A percentile compares a stretch with the other conserved stretches of the same genome.
Evolutionary conservation across 1,140 invertebrate species (phyloP).

Genomic region (Halesus radiatus): DNA sequence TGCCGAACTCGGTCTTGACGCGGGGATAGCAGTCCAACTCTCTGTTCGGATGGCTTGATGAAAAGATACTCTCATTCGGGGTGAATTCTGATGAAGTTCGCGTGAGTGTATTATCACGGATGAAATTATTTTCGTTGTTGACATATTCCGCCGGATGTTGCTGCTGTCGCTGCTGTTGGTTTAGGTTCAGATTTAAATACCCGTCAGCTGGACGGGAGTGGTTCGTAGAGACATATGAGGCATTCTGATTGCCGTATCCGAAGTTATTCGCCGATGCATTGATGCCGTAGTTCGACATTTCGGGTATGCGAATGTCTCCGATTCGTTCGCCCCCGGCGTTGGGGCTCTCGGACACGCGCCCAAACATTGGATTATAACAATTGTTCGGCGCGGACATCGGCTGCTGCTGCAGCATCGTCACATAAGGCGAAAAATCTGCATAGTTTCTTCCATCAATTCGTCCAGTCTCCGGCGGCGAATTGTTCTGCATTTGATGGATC

Average conservation of each 20-base stretch:
- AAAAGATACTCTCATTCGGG: background rate
- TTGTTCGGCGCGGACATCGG: background rate
- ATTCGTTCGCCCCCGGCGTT: background rate
- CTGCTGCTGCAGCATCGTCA: slow-evolving; percentile 22
- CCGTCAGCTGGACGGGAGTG: background rate
- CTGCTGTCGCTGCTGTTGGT: background rate
- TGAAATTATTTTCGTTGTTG: background rate
- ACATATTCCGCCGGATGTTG: background rate
- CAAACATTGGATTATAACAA: slow-evolving; percentile 17
- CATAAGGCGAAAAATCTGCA: slow-evolving; percentile 21
- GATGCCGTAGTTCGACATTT: background rate
- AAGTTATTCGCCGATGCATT: background rate
- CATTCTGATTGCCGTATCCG: background rate
- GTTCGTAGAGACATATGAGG: background rate
- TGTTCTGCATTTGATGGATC: background rate
- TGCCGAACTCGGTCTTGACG: no score
- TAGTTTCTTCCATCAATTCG: slow-evolving; percentile 9
- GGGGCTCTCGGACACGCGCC: slow-evolving; percentile 4
- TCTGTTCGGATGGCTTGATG: background rate
- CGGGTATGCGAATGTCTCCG: background rate
- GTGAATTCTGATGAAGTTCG: background rate
- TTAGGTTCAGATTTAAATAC: background rate
- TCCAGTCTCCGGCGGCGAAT: slow-evolving; percentile 2
- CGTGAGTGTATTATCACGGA: background rate
- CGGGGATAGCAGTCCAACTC: no score